Evolutionary conservation across 2,113 vertebrate genomes (phyloP).

Genomic region (Gyps fulvus): DNA sequence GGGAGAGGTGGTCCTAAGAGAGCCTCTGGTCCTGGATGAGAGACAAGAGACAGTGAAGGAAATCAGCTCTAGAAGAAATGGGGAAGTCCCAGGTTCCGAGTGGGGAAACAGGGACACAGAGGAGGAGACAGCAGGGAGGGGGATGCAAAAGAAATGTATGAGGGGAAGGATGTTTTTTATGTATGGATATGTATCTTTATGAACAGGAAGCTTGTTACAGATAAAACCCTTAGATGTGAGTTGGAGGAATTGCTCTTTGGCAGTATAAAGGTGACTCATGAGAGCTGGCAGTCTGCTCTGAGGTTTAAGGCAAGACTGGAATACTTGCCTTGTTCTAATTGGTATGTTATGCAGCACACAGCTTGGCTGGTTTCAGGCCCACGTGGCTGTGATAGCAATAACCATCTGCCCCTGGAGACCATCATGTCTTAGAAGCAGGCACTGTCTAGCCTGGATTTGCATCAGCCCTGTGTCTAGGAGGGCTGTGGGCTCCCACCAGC

Average conservation of each 20-base stretch:
- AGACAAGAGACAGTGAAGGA: not conserved
- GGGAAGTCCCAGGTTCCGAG: not conserved
- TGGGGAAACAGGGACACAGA: not conserved
- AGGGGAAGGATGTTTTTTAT: not conserved
- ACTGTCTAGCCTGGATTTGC: constrained; percentile 13
- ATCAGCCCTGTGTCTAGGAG: not conserved
- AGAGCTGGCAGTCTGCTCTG: constrained; percentile 18
- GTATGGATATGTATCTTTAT: not conserved
- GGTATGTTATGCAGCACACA: constrained; percentile 17
- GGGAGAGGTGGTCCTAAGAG: not conserved
- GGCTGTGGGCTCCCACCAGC: not conserved
- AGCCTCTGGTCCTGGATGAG: not conserved
- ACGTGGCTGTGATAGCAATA: constrained; percentile 38
- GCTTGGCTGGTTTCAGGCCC: constrained; percentile 47
- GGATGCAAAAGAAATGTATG: not conserved
- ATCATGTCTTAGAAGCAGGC: constrained; percentile 13
- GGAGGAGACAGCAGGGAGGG: not conserved
- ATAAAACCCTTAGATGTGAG: constrained; percentile 22
- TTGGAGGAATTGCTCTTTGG: constrained; percentile 44
- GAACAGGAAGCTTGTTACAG: constrained; percentile 21
- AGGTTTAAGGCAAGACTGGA: constrained; percentile 34
- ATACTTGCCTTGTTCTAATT: constrained; percentile 46
- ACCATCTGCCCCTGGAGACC: constrained; percentile 50
- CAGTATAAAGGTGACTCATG: constrained; percentile 62
- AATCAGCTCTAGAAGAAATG: not conserved